Conservation (phyloP, 1,140 invertebrate genomes). For the Galleria mellonella region DNA sequence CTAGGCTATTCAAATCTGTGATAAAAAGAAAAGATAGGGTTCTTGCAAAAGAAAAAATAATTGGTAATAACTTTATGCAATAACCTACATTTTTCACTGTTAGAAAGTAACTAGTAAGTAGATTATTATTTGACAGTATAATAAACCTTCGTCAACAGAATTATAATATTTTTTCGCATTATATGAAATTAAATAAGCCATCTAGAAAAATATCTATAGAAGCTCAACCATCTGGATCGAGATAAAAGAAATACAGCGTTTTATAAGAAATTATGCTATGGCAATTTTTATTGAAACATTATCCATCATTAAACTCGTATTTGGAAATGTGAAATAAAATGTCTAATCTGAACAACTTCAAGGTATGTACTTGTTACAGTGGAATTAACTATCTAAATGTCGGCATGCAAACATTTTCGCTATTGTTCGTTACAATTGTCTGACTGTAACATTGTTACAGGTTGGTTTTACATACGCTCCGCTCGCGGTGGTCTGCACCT, state of each 20-base stretch:
- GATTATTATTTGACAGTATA: background rate
- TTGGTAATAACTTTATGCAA: too few species aligned
- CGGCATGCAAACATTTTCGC: too few species aligned
- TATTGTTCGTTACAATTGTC: conserved; percentile 1
- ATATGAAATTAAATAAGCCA: conserved; percentile 19
- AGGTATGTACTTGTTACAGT: too few species aligned
- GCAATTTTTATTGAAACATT: background rate
- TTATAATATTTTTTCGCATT: background rate
- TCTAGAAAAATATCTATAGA: conserved; percentile 36
- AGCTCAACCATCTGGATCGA: conserved; percentile 40
- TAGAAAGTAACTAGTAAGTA: background rate
- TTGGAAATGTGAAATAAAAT: too few species aligned
- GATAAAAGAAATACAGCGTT: background rate
- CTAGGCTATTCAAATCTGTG: too few species aligned
- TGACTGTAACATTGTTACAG: conserved; percentile 40
- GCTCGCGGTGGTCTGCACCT: conserved; percentile 64
- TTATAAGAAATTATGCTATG: background rate
- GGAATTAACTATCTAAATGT: too few species aligned
- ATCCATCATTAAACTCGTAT: too few species aligned
- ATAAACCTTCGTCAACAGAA: background rate
- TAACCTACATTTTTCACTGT: background rate
- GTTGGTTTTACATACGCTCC: conserved; percentile 71
- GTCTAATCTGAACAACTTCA: too few species aligned
- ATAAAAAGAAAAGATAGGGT: too few species aligned
- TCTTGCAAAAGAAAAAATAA: too few species aligned